These are phyloP conservation scores for Drosophila borealis DNA, from an alignment of 2,888 invertebrate genomes.

Conservation along the genomic window DNA sequence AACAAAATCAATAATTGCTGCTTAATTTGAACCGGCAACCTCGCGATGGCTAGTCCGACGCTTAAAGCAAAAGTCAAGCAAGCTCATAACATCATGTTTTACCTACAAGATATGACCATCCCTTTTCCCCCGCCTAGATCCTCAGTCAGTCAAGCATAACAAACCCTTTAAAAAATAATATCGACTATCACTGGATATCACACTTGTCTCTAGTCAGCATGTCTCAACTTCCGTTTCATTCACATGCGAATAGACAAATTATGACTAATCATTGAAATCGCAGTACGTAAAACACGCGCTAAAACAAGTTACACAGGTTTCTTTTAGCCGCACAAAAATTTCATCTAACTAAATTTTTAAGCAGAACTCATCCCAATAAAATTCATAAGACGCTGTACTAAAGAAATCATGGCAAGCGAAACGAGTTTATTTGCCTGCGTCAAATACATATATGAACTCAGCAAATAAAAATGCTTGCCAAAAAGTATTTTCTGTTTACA, in stretches of 20 bases:
- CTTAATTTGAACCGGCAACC: too few species aligned
- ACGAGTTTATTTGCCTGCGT: constrained; percentile 62
- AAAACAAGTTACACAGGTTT: constrained; percentile 68
- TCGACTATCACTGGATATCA: too few species aligned
- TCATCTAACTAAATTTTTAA: constrained; percentile 53
- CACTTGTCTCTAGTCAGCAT: constrained; percentile 5
- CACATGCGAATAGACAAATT: constrained; percentile 55
- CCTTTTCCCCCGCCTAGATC: too few species aligned
- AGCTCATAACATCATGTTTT: too few species aligned
- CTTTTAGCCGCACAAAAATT: constrained; percentile 36
- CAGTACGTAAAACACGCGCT: constrained; percentile 52
- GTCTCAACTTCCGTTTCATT: constrained; percentile 59
- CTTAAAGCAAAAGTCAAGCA: too few species aligned
- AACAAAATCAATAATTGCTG: too few species aligned
- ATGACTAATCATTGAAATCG: constrained; percentile 67
- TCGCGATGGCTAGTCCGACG: too few species aligned
- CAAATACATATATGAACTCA: constrained; percentile 58
- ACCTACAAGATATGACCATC: too few species aligned
- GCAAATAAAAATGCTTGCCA: constrained; percentile 56
- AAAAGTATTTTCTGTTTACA: constrained; percentile 46
- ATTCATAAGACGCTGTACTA: constrained; percentile 39
- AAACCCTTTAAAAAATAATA: too few species aligned
- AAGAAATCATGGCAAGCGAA: constrained; percentile 50
- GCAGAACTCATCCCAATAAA: constrained; percentile 66
- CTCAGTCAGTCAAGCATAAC: too few species aligned